Evolutionary conservation across 2,888 invertebrate species (phyloP), one percentile per base, ranked within the genome.

Genomic region (Shargacucullia verbasci): DNA sequence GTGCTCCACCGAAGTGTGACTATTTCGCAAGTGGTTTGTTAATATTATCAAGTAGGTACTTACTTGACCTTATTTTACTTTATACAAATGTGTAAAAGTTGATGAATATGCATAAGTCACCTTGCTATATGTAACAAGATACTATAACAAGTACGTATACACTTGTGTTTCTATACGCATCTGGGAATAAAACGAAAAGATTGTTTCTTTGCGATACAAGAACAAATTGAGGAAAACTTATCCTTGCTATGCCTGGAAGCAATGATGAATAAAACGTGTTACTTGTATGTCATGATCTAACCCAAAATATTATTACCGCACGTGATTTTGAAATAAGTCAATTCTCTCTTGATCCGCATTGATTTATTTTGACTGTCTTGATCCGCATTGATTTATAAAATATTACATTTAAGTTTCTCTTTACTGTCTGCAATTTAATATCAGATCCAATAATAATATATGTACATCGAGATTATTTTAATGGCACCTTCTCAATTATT

Each of bases 1-100:
- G 79, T 78, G 75, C 70, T 71, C 66, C 77, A 79, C 29, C 80
- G 73, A 73, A 82, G 80, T 86, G 85, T 83, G 79, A 84, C 83
- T 77, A 75, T 86, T 84, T 83, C 79, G 79, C 81, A 86, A 86
- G 67, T 45, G 40, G 64, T 76, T 81, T 75, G 73, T 74, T 76
- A 73, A 76, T 70, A 58, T 63, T 68, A 73, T 76, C 64, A 70
- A 67, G 53, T 69, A 70, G 53, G 65, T 72, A 66, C 65, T 59
- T 53, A 56, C 48, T 52, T 70, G 73, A 73, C 72, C 77, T 65
- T 72, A 76, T 76, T 76, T 60, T 54, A 59, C 38, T 75, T 58
- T 70, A 55, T 56, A 63, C 63, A 66, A 73, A 73, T 70, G 71
- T 69, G 54, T 58, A 66, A 65, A 72, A 52, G 64, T 67, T 43